These are phyloP conservation scores for Calidris pugnax DNA, from an alignment of 2,113 vertebrate genomes.

Conservation along the genomic window DNA sequence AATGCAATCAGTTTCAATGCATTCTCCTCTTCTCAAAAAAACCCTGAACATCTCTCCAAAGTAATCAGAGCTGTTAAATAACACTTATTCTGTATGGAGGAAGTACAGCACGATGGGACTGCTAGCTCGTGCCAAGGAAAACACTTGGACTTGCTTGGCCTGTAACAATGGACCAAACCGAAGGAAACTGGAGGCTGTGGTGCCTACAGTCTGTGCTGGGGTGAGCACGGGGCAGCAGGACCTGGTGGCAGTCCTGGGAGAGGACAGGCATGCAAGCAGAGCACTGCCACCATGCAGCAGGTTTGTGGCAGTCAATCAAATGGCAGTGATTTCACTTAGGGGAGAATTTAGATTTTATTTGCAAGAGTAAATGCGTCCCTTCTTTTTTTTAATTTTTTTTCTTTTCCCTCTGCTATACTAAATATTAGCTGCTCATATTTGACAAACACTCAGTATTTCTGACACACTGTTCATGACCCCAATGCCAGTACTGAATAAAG, in stretches of 20 bases:
- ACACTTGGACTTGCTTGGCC: constrained; percentile 52
- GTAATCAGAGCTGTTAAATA: constrained; percentile 73
- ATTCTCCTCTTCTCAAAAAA: constrained; percentile 50
- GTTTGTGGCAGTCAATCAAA: neutral
- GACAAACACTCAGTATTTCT: neutral
- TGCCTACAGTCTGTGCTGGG: neutral
- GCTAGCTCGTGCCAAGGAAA: constrained; percentile 64
- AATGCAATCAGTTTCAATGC: constrained; percentile 52
- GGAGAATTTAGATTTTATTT: neutral
- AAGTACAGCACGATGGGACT: constrained; percentile 42
- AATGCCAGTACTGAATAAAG: neutral
- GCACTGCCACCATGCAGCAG: neutral
- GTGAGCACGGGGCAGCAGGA: neutral
- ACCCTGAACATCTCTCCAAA: constrained; percentile 52
- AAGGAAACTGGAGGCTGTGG: constrained; percentile 33
- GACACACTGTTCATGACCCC: neutral
- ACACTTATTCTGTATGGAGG: constrained; percentile 59
- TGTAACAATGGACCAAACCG: constrained; percentile 40
- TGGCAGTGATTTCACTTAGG: neutral
- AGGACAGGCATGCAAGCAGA: neutral
- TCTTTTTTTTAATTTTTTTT: neutral
- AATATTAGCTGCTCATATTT: neutral
- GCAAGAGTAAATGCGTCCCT: neutral
- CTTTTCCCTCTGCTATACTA: neutral
- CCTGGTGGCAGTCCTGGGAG: fast-evolving